Evolutionary conservation across 2,888 invertebrate genomes (phyloP).

Genomic region (Stratiomys singularior): DNA sequence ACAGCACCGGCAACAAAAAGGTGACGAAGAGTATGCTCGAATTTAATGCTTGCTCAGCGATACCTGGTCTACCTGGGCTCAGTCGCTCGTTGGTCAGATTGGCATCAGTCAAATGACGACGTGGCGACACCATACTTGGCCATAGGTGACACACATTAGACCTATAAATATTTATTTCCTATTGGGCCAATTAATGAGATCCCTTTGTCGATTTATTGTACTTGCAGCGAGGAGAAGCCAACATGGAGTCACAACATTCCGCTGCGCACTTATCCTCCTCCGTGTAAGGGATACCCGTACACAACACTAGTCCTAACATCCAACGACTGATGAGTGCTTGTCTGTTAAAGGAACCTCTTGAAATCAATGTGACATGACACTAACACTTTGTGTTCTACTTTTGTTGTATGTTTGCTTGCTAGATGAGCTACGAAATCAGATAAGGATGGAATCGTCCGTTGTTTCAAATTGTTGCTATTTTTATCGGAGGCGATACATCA

Average conservation of each 20-base stretch:
- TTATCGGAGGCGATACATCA: constrained; percentile 43
- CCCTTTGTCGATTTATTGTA: background rate
- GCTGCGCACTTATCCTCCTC: background rate
- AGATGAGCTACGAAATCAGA: constrained; percentile 48
- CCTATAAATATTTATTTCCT: constrained; percentile 50
- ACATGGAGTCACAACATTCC: background rate
- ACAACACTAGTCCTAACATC: background rate
- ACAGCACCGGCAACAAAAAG: constrained; percentile 6
- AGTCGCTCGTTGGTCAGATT: constrained; percentile 33
- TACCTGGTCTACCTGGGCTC: background rate
- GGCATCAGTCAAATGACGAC: constrained; percentile 49
- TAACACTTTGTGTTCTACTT: constrained; percentile 46
- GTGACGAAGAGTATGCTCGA: constrained; percentile 31
- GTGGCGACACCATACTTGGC: constrained; percentile 41
- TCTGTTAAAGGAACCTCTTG: constrained; percentile 3
- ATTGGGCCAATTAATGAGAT: constrained; percentile 32
- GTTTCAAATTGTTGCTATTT: constrained; percentile 44
- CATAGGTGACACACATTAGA: constrained; percentile 45
- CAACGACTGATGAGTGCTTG: constrained; percentile 12
- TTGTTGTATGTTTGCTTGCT: constrained; percentile 47
- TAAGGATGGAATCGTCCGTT: constrained; percentile 50
- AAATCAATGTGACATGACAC: constrained; percentile 36
- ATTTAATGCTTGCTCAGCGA: constrained; percentile 28
- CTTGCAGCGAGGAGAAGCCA: background rate
- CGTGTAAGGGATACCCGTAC: background rate